These are phyloP conservation scores for Nymphicus hollandicus DNA, from an alignment of 2,113 vertebrate genomes.

Conservation along the genomic window DNA sequence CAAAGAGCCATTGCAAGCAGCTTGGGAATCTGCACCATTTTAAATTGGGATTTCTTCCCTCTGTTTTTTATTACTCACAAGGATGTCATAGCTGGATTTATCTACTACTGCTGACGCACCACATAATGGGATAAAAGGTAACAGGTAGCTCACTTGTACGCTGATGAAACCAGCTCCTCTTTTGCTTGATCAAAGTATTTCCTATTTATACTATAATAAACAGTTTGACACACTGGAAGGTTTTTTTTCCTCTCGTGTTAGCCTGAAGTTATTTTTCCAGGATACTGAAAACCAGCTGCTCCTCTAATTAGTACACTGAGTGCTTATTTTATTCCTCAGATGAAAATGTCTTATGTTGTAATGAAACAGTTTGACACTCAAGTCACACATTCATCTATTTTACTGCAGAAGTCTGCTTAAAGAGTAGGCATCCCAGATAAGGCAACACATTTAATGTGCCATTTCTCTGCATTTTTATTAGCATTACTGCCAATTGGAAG, in stretches of 20 bases:
- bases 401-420: neutral
- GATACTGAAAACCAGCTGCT: constrained; percentile 40
- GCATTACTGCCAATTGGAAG: neutral
- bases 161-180: neutral
- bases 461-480: constrained; percentile 14
- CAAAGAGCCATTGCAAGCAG: neutral
- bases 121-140: neutral
- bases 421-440: neutral
- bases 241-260: neutral
- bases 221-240: neutral
- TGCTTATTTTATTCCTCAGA: constrained; percentile 45
- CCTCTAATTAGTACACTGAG: constrained; percentile 45
- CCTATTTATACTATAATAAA: neutral
- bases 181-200: neutral
- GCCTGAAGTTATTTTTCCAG: constrained; percentile 41
- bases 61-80: neutral
- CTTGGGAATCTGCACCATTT: neutral
- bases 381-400: constrained; percentile 51
- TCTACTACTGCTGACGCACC: neutral
- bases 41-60: neutral
- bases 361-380: constrained; percentile 6
- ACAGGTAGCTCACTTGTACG: neutral
- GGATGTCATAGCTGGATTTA: neutral
- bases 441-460: constrained; percentile 26
- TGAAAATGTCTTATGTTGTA: constrained; percentile 32